phyloP scores from a whole-genome alignment of 1,140 invertebrate genomes.

The Drosophila varians region DNA sequence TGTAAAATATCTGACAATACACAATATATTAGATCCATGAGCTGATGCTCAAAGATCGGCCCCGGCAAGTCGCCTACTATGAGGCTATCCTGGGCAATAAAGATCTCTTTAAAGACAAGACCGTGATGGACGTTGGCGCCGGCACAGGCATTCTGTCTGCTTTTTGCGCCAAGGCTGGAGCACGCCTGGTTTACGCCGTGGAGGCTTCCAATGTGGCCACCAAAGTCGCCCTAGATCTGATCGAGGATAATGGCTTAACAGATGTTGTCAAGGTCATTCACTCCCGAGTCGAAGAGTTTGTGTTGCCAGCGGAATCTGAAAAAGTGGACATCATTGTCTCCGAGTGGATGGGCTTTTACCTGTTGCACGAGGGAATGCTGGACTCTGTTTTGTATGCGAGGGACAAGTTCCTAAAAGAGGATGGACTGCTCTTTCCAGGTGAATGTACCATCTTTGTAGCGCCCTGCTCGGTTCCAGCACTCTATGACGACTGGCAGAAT shows the following conservation, averaged over 20 bases:
- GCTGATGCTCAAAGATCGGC: conserved; percentile 91
- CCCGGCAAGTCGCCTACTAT: conserved; percentile 92
- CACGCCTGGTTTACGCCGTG: conserved; percentile 95
- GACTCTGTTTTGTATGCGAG: conserved; percentile 95
- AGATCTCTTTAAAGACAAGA: conserved; percentile 88
- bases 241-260: conserved; percentile 88
- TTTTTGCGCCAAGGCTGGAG: conserved; percentile 97
- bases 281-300: conserved; percentile 88
- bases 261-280: conserved; percentile 85
- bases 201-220: conserved; percentile 95
- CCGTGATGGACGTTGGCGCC: conserved; percentile 97
- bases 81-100: conserved; percentile 92
- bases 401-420: conserved; percentile 94
- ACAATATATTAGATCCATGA: conserved; percentile 87
- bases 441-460: conserved; percentile 86
- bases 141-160: conserved; percentile 98
- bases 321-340: conserved; percentile 98
- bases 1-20: background rate
- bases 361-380: conserved; percentile 99
- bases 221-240: conserved; percentile 92
- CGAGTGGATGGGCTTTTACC: conserved; percentile 99
- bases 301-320: conserved; percentile 89
- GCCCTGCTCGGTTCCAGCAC: conserved; percentile 88
- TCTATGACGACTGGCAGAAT: conserved; percentile 86
- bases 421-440: conserved; percentile 88